Conservation (phyloP, 2,113 vertebrate species). For the Dinomys branickii region DNA sequence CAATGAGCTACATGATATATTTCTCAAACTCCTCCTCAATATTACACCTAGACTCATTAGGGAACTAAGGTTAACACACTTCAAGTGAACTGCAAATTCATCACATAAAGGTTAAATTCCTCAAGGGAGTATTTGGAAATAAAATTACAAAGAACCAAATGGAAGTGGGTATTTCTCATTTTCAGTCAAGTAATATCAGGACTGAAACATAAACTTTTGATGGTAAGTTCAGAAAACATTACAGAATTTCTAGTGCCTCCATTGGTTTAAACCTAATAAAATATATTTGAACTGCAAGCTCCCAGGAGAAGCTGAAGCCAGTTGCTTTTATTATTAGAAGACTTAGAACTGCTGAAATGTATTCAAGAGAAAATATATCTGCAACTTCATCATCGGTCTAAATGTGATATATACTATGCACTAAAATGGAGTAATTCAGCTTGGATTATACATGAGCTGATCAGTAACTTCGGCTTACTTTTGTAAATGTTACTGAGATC, state of each 20-base stretch:
- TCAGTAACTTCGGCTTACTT: slow-evolving; percentile 35
- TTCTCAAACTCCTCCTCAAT: slow-evolving; percentile 73
- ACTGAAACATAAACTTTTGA: slow-evolving; percentile 43
- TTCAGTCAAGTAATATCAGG: slow-evolving; percentile 25
- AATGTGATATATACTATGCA: not conserved
- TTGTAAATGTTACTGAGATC: slow-evolving; percentile 8
- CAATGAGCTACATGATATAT: slow-evolving; percentile 72
- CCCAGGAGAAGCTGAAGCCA: not conserved
- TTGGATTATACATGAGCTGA: not conserved
- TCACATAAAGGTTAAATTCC: slow-evolving; percentile 66
- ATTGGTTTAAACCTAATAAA: not conserved
- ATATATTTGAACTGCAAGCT: not conserved
- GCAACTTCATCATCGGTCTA: not conserved
- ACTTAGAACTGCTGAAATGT: not conserved
- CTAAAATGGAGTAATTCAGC: slow-evolving; percentile 10
- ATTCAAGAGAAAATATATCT: slow-evolving; percentile 30
- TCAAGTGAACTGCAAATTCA: slow-evolving; percentile 62
- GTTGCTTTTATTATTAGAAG: slow-evolving; percentile 10
- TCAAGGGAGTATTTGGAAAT: slow-evolving; percentile 50
- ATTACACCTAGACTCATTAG: slow-evolving; percentile 73
- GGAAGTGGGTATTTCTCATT: slow-evolving; percentile 43
- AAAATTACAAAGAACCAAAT: slow-evolving; percentile 59
- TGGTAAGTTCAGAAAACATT: slow-evolving; percentile 4
- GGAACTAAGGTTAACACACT: slow-evolving; percentile 69
- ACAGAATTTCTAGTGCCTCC: not conserved